These are phyloP conservation scores for Tetrax tetrax DNA, from an alignment of 2,113 vertebrate genomes.

Conservation along the genomic window DNA sequence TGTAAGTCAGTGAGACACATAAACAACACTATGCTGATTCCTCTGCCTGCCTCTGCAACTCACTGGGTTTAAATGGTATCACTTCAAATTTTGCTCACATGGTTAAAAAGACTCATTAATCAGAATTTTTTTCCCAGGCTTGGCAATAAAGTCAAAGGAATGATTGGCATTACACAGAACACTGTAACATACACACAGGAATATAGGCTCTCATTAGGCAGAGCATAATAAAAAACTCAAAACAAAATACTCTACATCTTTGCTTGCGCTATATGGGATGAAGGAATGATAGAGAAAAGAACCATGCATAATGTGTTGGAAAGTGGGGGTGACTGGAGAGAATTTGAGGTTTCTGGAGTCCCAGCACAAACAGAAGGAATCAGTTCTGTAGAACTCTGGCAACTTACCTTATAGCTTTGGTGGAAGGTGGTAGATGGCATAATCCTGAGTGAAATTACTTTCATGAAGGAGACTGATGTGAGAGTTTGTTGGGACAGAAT, in stretches of 20 bases:
- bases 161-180: constrained; percentile 59
- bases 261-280: not conserved
- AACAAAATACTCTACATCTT: not conserved
- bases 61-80: constrained; percentile 43
- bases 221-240: not conserved
- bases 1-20: constrained; percentile 48
- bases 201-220: constrained; percentile 26
- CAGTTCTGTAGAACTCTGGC: not conserved
- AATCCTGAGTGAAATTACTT: not conserved
- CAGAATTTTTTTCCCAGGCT: constrained; percentile 51
- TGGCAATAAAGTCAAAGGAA: constrained; percentile 62
- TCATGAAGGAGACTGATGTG: not conserved
- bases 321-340: not conserved
- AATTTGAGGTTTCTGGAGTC: not conserved
- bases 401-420: not conserved
- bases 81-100: not conserved
- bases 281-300: not conserved
- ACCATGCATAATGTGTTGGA: rapidly evolving
- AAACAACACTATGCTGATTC: constrained; percentile 24
- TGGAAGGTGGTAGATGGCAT: not conserved
- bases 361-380: not conserved
- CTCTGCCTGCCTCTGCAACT: constrained; percentile 29
- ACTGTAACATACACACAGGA: not conserved
- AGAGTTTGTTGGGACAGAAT: not conserved
- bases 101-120: constrained; percentile 59